Percentiles rank a stretch among this genome's conserved stretches.
These are phyloP conservation scores for Pelodiscus sinensis DNA, from an alignment of 2,113 vertebrate species.

Conservation along the genomic window DNA sequence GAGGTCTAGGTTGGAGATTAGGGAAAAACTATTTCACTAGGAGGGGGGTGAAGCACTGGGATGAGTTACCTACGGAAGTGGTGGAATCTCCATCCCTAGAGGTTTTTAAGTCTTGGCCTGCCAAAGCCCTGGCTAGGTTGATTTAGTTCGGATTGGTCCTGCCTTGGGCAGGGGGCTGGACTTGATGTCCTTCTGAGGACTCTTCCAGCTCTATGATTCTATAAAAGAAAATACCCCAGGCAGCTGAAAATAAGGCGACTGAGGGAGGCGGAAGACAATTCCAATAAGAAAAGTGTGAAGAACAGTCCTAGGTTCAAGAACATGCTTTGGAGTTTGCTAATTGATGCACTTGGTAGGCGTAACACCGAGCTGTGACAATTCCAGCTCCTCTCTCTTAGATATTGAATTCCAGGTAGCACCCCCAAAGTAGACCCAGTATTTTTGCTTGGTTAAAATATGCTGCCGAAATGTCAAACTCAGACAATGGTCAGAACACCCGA, in stretches of 20 bases:
- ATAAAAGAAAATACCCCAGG: neutral
- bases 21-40: too few species aligned
- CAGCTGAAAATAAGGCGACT: neutral
- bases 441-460: neutral
- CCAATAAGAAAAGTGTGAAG: neutral
- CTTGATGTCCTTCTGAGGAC: too few species aligned
- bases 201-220: neutral
- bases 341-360: neutral
- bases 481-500: accelerated
- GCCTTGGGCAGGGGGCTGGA: too few species aligned
- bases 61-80: too few species aligned
- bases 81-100: too few species aligned
- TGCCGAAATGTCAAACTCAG: accelerated
- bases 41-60: too few species aligned
- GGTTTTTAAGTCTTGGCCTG: too few species aligned
- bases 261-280: neutral
- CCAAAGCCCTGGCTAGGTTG: too few species aligned
- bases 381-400: neutral
- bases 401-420: neutral
- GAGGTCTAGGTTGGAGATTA: too few species aligned
- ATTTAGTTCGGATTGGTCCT: too few species aligned
- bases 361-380: neutral
- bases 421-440: neutral
- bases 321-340: accelerated
- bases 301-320: neutral